These are phyloP conservation scores for Ormyrus thymus DNA, from an alignment of 2,888 invertebrate genomes.

Conservation along the genomic window DNA sequence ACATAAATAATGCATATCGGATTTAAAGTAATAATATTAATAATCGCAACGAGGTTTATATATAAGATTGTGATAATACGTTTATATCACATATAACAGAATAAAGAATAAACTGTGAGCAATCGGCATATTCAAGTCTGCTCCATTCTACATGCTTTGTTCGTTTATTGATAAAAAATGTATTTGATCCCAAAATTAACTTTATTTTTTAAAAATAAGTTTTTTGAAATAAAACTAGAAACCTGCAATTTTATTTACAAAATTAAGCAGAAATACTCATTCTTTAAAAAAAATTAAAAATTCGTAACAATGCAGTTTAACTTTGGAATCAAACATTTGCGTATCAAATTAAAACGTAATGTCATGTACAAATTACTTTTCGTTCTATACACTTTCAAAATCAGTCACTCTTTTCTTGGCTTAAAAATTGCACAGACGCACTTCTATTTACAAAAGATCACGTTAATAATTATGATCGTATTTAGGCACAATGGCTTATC, in stretches of 20 bases:
- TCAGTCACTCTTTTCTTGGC: constrained; percentile 19
- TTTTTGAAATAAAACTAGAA: neutral
- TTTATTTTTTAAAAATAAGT: neutral
- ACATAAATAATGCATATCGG: constrained; percentile 58
- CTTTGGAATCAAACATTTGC: constrained; percentile 20
- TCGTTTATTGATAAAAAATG: neutral
- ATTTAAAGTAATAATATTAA: constrained; percentile 55
- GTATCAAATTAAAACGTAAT: constrained; percentile 43
- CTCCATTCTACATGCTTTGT: constrained; percentile 3
- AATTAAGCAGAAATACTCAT: neutral
- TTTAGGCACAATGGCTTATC: constrained; percentile 65
- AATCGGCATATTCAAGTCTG: neutral
- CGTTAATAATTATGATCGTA: constrained; percentile 36
- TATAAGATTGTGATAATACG: constrained; percentile 61
- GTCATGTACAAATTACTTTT: constrained; percentile 55
- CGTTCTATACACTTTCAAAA: constrained; percentile 25
- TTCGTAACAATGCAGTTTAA: constrained; percentile 31
- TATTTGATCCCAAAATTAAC: constrained; percentile 21
- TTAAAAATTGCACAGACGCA: constrained; percentile 42
- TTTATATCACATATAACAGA: constrained; percentile 66
- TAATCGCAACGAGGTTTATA: constrained; percentile 57
- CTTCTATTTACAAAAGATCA: constrained; percentile 36
- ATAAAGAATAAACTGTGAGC: constrained; percentile 58
- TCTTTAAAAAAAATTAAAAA: constrained; percentile 1
- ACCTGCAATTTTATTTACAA: neutral